Evolutionary conservation across 1,140 invertebrate genomes (phyloP).

Genomic region (Diachasmimorpha longicaudata): DNA sequence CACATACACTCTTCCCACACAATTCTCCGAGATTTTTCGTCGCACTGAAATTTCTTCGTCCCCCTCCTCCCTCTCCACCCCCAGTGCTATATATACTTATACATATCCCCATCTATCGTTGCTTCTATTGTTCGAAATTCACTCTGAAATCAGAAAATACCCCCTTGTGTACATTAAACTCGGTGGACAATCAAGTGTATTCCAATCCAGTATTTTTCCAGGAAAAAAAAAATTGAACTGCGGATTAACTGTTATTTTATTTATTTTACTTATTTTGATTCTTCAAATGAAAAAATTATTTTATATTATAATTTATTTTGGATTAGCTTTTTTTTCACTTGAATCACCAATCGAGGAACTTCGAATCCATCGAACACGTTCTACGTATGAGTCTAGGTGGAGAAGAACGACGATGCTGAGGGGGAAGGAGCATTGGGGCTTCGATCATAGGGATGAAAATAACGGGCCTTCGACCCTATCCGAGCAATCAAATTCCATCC

Average conservation of each 20-base stretch:
- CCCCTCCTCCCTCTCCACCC: not conserved
- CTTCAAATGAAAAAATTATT: no score
- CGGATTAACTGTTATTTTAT: not conserved
- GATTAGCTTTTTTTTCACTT: not conserved
- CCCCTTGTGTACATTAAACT: not conserved
- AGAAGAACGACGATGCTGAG: not conserved
- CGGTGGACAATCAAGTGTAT: not conserved
- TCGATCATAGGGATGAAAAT: slow-evolving; percentile 12
- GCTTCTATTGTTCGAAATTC: not conserved
- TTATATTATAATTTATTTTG: not conserved
- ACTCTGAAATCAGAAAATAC: slow-evolving; percentile 6
- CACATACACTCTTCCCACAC: slow-evolving; percentile 10
- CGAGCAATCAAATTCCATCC: slow-evolving; percentile 15
- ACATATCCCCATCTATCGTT: not conserved
- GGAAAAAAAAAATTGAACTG: not conserved
- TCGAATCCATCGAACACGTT: not conserved
- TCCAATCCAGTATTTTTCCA: not conserved
- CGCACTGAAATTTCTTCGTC: not conserved
- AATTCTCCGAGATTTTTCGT: slow-evolving; percentile 2
- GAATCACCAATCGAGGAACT: not conserved
- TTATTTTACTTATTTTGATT: not conserved
- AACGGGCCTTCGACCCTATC: slow-evolving; percentile 5
- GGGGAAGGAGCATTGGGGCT: not conserved
- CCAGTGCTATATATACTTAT: no score
- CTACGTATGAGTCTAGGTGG: not conserved